A percentile compares a stretch with the other conserved stretches of the same genome.
Conservation (phyloP, 2,888 invertebrate species). For the Melanophora roralis region DNA sequence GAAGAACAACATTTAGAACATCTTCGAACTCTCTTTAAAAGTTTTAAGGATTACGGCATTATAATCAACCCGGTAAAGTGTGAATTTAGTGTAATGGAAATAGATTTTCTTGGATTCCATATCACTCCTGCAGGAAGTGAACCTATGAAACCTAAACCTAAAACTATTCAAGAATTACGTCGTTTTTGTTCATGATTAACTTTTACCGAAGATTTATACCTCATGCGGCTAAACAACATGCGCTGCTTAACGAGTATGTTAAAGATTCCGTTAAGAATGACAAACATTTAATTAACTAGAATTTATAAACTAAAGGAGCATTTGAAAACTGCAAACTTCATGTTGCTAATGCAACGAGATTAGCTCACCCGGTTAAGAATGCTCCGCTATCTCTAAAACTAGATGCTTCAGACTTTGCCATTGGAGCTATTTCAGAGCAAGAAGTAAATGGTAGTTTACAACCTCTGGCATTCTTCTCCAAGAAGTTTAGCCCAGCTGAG, state of each 20-base stretch:
- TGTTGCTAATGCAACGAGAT: conserved; percentile 1
- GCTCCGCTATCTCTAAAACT: no score
- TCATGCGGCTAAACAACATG: not conserved
- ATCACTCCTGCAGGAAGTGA: not conserved
- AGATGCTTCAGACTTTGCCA: no score
- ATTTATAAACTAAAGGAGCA: not conserved
- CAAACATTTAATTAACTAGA: not conserved
- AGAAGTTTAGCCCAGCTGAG: conserved; percentile 17
- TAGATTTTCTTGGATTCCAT: not conserved
- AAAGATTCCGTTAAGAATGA: conserved; percentile 4
- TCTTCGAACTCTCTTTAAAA: not conserved
- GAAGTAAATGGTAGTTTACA: not conserved
- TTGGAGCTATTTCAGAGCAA: conserved; percentile 20
- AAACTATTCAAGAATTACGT: not conserved
- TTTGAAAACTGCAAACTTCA: not conserved
- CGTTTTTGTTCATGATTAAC: not conserved
- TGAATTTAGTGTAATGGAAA: not conserved
- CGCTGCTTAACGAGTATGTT: not conserved
- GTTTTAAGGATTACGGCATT: not conserved
- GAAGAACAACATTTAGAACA: not conserved
- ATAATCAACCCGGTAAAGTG: not conserved
- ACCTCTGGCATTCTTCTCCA: conserved; percentile 34
- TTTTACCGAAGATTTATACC: no score
- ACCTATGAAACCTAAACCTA: not conserved
- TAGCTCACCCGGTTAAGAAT: no score